Evolutionary conservation across 2,888 invertebrate species (phyloP).

Genomic region (Chalcis sispes): DNA sequence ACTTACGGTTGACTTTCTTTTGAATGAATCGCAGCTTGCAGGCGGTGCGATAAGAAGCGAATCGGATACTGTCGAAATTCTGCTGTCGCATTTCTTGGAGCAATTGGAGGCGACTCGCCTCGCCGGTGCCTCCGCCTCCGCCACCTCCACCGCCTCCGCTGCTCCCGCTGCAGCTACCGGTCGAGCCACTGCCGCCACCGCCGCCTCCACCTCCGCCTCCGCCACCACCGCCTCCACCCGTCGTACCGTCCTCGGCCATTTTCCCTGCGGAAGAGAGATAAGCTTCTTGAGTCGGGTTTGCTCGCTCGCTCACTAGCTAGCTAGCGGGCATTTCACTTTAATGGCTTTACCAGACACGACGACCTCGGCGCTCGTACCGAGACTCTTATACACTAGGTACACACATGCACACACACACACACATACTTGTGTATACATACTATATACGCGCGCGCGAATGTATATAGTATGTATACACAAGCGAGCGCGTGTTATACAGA

Average conservation of each 20-base stretch:
- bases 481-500: too few species aligned
- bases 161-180: conserved; percentile 28
- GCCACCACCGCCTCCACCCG: conserved; percentile 22
- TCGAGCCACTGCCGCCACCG: conserved; percentile 23
- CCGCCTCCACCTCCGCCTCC: conserved; percentile 24
- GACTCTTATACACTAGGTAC: too few species aligned
- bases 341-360: neutral
- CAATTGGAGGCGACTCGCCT: conserved; percentile 81
- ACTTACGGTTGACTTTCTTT: conserved; percentile 97
- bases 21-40: conserved; percentile 98
- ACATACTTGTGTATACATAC: too few species aligned
- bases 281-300: neutral
- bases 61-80: conserved; percentile 96
- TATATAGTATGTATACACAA: too few species aligned
- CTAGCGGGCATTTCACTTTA: conserved; percentile 14
- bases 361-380: neutral
- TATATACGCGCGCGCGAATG: too few species aligned
- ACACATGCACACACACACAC: too few species aligned
- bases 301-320: neutral
- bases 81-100: conserved; percentile 92
- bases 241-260: conserved; percentile 61
- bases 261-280: conserved; percentile 27
- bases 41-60: conserved; percentile 98
- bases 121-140: conserved; percentile 67
- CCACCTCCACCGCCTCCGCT: conserved; percentile 55